These are phyloP conservation scores for Diarsia mendica DNA, from an alignment of 2,888 invertebrate genomes.

Conservation along the genomic window DNA sequence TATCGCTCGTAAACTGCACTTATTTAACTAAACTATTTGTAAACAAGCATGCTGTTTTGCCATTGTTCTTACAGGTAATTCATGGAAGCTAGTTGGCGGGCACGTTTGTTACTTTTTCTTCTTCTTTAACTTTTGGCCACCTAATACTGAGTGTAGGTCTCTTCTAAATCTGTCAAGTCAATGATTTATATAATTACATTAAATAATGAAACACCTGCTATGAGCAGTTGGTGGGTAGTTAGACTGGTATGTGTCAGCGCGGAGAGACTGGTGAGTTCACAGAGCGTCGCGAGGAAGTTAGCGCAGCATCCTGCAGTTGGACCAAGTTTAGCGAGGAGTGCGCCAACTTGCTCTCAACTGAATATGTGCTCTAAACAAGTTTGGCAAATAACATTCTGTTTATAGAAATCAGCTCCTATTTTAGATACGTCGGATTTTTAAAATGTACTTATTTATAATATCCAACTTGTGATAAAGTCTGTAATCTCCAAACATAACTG, in stretches of 20 bases:
- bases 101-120: no score
- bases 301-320: conserved; percentile 1
- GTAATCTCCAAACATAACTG: background rate
- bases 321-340: background rate
- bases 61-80: background rate
- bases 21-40: background rate
- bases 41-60: background rate
- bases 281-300: background rate
- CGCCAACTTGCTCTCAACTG: background rate
- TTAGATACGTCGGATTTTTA: background rate
- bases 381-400: background rate
- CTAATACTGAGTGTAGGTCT: no score
- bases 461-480: background rate
- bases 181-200: background rate
- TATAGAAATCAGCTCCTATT: background rate
- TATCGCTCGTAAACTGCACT: background rate
- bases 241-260: no score
- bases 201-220: background rate
- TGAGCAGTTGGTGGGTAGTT: background rate
- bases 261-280: background rate
- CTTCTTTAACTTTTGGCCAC: no score
- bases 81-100: background rate
- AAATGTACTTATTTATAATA: background rate
- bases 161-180: no score
- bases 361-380: conserved; percentile 1